Conservation (phyloP, 2,888 invertebrate genomes). For the Conistra vaccinii region DNA sequence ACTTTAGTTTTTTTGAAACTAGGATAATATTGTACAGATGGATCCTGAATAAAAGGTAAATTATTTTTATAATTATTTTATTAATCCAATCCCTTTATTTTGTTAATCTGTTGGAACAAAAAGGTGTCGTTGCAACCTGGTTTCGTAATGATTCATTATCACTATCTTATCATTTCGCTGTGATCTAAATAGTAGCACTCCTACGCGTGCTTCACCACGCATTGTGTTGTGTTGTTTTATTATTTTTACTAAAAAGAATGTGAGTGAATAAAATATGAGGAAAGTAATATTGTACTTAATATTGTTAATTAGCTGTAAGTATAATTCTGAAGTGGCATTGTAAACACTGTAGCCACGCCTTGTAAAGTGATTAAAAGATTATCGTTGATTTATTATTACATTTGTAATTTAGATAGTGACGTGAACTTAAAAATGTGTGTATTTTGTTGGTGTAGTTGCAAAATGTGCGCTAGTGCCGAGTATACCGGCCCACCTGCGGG, state of each 20-base stretch:
- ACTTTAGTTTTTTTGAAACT: conserved; percentile 47
- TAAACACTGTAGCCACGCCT: conserved; percentile 1
- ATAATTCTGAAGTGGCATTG: conserved; percentile 28
- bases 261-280: conserved; percentile 71
- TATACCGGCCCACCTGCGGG: conserved; percentile 90
- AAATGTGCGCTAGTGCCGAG: conserved; percentile 80
- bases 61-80: conserved; percentile 63
- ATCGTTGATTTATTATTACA: conserved; percentile 23
- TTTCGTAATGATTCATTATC: conserved; percentile 80
- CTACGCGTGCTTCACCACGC: conserved; percentile 69
- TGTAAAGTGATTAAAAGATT: conserved; percentile 12
- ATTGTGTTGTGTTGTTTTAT: conserved; percentile 68
- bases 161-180: conserved; percentile 81
- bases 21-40: conserved; percentile 62
- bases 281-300: conserved; percentile 62
- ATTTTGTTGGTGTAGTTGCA: conserved; percentile 69
- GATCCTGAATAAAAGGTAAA: conserved; percentile 64
- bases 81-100: conserved; percentile 44
- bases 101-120: conserved; percentile 50
- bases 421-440: conserved; percentile 12
- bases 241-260: conserved; percentile 65
- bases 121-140: conserved; percentile 63
- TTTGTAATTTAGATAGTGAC: conserved; percentile 6
- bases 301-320: conserved; percentile 77
- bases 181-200: conserved; percentile 76